Evolutionary conservation across 2,113 vertebrate species (phyloP), one percentile per base, ranked within the genome.

Genomic region (Aptenodytes forsteri): DNA sequence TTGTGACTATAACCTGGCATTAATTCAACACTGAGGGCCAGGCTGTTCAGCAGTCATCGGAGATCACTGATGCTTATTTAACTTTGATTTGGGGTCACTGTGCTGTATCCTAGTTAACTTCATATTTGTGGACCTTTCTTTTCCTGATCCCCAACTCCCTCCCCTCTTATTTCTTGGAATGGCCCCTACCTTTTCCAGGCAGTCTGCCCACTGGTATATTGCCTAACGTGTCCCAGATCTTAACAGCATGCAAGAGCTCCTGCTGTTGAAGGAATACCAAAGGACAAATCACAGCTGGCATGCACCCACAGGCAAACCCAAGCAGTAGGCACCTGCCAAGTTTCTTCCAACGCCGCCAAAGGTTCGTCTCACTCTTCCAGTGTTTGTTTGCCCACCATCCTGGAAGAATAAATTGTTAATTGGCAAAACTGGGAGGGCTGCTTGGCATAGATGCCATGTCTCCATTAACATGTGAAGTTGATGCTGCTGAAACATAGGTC

Each of bases 301-400:
- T 14, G 49, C 47, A 86, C 84, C 84, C 75, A 0, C 44, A 64
- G 78, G 52, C 49, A 77, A 96, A 84, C 69, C 66, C 69, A 29
- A 69, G 56, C 70, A 38, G 42, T 54, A 96, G 64, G 76, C 93
- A 99, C 99, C 99, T 97, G 99, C 98, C 67, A 99, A 97, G 96
- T 99, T 99, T 82, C 99, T 98, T 87, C 99, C 99, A 64, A 99
- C 99, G 13, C 99, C 99, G 3, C 99, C 99, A 90, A 99, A 99
- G 15, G 98, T 98, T 95, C 98, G 98, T 90, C 96, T 98, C 56
- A 99, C 98, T 94, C 97, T 98, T 95, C 99, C 99, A 96, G 97
- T 93, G 23, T 99, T 99, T 18, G 99, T 99, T 82, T 99, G 98
- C 81, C 99, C 99, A 89, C 96, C 96, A 0, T 98, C 98, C 99